Percentiles rank a stretch among this genome's conserved stretches.
Conservation (phyloP, 2,113 vertebrate genomes). For the Myrmophylax atrothorax region DNA sequence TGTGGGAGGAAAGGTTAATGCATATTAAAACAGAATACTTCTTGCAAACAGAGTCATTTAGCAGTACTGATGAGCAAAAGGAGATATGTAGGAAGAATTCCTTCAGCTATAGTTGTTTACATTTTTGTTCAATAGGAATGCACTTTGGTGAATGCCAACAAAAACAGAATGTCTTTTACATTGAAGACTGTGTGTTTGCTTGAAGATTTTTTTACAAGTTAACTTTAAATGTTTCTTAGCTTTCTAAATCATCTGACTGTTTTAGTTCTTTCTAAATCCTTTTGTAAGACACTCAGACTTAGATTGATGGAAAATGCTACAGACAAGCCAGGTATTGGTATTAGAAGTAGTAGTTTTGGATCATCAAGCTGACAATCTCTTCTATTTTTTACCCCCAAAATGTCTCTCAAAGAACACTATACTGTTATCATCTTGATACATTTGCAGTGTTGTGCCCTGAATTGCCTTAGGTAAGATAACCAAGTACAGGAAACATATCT, state of each 20-base stretch:
- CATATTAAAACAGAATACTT: conserved; percentile 2
- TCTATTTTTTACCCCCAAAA: background rate
- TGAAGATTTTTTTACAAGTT: background rate
- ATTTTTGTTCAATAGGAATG: background rate
- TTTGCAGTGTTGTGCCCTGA: background rate
- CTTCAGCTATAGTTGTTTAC: background rate
- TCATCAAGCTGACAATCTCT: background rate
- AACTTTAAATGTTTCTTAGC: background rate
- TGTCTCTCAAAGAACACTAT: background rate
- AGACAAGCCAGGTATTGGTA: background rate
- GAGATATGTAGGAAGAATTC: conserved; percentile 12
- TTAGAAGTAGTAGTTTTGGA: background rate
- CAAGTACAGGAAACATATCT: background rate
- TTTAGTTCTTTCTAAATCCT: background rate
- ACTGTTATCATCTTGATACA: background rate
- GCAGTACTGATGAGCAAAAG: background rate
- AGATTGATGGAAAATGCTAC: background rate
- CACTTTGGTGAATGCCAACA: background rate
- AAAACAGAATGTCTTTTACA: background rate
- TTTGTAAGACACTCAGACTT: background rate
- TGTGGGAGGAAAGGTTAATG: background rate
- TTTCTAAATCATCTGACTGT: background rate
- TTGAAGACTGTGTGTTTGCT: background rate
- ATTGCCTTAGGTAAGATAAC: background rate
- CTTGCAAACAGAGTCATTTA: conserved; percentile 19